Base-by-base conservation (phyloP, 2,113 vertebrate species). In the Pongo pygmaeus region DNA sequence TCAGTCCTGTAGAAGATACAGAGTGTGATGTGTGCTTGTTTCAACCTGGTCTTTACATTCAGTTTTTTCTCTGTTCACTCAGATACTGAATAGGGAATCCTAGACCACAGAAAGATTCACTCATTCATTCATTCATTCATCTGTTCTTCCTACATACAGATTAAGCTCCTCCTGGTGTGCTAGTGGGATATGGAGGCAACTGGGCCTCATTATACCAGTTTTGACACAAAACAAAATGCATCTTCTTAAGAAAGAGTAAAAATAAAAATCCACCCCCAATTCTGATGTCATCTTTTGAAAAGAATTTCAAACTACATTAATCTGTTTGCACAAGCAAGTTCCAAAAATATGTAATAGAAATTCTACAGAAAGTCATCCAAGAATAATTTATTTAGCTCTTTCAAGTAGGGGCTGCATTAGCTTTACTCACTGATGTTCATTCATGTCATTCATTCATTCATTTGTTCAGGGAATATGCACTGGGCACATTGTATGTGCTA, bases 281-380 rank as follows among this genome's bases (percentile, higher is more conserved):
- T 91, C 20, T 55, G 8, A 96, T 43, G 22, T 25, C 38, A n/a
- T 35, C 74, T 96, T 97, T 97, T 93, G 13, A 90, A 97, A 92
- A 88, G 55, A 30, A 8, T 57, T 95, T 96, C 92, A 64, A 61
- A 84, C 32, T 89, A n/a, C 55, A 92, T 84, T 80, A 92, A 64
- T 89, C 52, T 69, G 22, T 91, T 89, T 89, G 27, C 48, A 38
- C 43, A 80, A 38, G 20, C 55, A 57, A 92, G 46, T 93, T 97
- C 75, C 48, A 72, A 86, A 89, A 75, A 43, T 27, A 32, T 14
- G 22, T 43, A 59, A 81, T 48, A 95, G 57, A 81, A 81, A 93
- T 48, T 69, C 64, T 83, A n/a, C 70, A 97, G 74, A 93, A 92
- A 92, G 43, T 30, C 72, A 83, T 35, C 48, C 48, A 81, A 90